These are phyloP conservation scores for Dryadula phaetusa DNA, from an alignment of 2,888 invertebrate genomes.

Conservation along the genomic window DNA sequence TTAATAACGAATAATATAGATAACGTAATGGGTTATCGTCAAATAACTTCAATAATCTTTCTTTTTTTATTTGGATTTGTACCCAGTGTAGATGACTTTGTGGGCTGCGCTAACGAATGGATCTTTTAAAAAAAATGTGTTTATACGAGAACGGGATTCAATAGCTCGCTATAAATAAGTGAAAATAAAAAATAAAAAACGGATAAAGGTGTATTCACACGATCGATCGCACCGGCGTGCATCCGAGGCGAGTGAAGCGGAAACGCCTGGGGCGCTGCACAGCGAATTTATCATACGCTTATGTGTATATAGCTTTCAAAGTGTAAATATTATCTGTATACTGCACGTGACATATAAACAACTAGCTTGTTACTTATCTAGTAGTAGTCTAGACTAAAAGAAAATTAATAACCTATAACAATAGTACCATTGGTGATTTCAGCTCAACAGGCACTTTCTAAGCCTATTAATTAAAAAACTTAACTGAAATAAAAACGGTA, in stretches of 20 bases:
- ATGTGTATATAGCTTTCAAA: slow-evolving; percentile 58
- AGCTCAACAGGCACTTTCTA: too few relatives aligned
- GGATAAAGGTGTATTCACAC: slow-evolving; percentile 74
- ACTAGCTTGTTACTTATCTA: slow-evolving; percentile 18
- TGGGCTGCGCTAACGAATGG: slow-evolving; percentile 28
- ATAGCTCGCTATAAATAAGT: slow-evolving; percentile 54
- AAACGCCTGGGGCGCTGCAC: slow-evolving; percentile 72
- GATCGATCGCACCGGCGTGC: slow-evolving; percentile 73
- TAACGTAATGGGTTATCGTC: background rate
- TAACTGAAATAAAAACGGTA: too few relatives aligned
- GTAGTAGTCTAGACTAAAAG: background rate
- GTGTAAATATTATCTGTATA: slow-evolving; percentile 52
- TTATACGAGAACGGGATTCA: slow-evolving; percentile 42
- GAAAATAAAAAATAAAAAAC: slow-evolving; percentile 62
- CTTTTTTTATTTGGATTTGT: background rate
- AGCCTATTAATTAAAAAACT: too few relatives aligned
- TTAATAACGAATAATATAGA: background rate
- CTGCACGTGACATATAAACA: slow-evolving; percentile 29
- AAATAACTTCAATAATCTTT: background rate
- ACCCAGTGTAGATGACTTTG: slow-evolving; percentile 10
- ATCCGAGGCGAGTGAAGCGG: slow-evolving; percentile 75
- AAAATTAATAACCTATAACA: background rate
- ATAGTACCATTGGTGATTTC: too few relatives aligned
- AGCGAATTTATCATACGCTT: slow-evolving; percentile 72
- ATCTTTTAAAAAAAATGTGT: slow-evolving; percentile 29